Conservation (phyloP, 2,797 vertebrate species). For the Bufotes viridis region DNA sequence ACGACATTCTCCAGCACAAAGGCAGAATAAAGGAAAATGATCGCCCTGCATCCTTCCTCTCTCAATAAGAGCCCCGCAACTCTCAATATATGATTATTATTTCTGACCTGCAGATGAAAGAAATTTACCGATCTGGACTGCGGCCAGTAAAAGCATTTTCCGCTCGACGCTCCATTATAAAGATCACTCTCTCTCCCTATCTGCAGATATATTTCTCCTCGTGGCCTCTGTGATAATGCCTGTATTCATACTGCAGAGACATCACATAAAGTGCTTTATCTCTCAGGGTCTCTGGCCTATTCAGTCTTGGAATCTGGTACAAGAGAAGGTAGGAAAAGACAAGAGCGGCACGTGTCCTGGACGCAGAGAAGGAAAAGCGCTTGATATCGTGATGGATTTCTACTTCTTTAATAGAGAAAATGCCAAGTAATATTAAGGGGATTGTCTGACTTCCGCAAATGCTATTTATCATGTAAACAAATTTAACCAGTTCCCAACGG, state of each 20-base stretch:
- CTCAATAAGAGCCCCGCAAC: conserved; percentile 4
- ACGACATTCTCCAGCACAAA: conserved; percentile 10
- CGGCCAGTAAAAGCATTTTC: conserved; percentile 45
- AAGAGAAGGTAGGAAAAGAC: conserved; percentile 10
- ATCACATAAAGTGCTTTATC: conserved; percentile 26
- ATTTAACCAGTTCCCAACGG: no score
- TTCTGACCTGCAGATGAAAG: conserved; percentile 40
- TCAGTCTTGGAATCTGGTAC: conserved; percentile 6
- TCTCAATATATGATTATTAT: conserved; percentile 37
- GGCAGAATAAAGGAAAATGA: background rate
- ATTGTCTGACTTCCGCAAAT: no score
- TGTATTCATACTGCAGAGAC: conserved; percentile 8
- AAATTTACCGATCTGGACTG: conserved; percentile 23
- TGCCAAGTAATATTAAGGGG: background rate
- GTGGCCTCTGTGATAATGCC: conserved; percentile 16
- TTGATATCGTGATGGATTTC: background rate
- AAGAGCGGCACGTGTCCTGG: background rate
- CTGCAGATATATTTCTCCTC: background rate
- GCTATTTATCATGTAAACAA: no score
- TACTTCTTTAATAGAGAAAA: background rate
- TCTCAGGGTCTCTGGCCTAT: conserved; percentile 15
- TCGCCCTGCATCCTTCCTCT: background rate
- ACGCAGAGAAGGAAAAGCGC: background rate
- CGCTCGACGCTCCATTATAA: conserved; percentile 2
- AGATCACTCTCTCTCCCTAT: background rate